Evolutionary conservation across 2,113 vertebrate species (phyloP).

Genomic region (Nerophis ophidion): DNA sequence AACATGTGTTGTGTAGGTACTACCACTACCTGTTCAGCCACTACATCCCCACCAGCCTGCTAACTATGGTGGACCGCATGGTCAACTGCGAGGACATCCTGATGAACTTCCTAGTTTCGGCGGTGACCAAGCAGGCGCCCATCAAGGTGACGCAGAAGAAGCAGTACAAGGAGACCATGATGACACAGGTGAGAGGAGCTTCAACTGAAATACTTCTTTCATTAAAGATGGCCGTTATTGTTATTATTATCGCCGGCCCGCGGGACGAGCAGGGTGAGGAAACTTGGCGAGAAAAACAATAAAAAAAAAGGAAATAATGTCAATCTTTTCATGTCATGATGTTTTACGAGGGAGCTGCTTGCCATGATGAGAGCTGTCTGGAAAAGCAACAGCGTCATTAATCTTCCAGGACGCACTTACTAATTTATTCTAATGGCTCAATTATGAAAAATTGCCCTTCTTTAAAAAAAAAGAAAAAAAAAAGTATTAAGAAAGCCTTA

Average conservation of each 20-base stretch:
- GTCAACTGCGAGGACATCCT: slow-evolving; percentile 78
- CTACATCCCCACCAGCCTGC: slow-evolving; percentile 65
- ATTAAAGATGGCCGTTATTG: too few relatives aligned
- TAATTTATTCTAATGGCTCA: too few relatives aligned
- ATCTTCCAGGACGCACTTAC: neutral
- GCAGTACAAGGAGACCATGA: slow-evolving; percentile 80
- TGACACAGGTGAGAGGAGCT: slow-evolving; percentile 61
- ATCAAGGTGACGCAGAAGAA: slow-evolving; percentile 81
- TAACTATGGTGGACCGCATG: slow-evolving; percentile 68
- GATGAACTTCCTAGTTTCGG: slow-evolving; percentile 76
- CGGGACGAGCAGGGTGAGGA: neutral
- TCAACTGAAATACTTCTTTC: neutral
- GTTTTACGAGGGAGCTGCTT: neutral
- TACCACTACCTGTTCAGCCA: slow-evolving; percentile 75
- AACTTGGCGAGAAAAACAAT: neutral
- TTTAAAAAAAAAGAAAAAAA: too few relatives aligned
- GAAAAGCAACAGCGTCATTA: neutral
- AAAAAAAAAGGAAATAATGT: neutral
- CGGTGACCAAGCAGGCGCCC: slow-evolving; percentile 73
- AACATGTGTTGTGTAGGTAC: slow-evolving; percentile 52
- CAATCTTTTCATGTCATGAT: neutral
- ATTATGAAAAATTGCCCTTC: neutral
- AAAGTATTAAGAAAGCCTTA: too few relatives aligned
- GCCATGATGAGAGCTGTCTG: neutral
- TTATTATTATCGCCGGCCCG: neutral